Evolutionary conservation across 1,140 invertebrate genomes (phyloP), one percentile per base, ranked within the genome.

Genomic region (Pantala flavescens): DNA sequence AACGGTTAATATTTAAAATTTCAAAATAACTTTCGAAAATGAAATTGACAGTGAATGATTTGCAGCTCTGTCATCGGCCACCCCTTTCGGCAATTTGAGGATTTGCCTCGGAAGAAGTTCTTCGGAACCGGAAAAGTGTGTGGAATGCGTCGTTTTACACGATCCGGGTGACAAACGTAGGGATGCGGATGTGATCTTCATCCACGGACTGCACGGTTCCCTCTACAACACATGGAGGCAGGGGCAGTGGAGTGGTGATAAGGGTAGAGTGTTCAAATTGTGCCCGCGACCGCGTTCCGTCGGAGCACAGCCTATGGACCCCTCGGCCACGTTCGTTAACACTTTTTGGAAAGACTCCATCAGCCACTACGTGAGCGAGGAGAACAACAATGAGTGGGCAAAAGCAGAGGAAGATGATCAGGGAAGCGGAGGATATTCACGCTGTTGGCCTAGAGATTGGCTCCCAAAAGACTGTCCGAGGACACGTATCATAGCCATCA

Each of bases 371-470:
- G 43, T 24, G 72, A 7, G 49, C 49, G 49, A 63, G 49, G 49
- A 16, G 16, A 16, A 16, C 49, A 63, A 16, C 16, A 21, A 21
- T 5, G 49, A 63, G 12, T 3, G 49, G 12, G 23, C 21, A 19
- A 7, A 23, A 43, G 7, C 7, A 23, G 9, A 43, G n/a, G 79
- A 72, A 81, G 80, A 76, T 77, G 81, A 71, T 74, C 80, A 23
- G 23, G 72, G n/a, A 28, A 43, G 49, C 3, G 12, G 49, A 1
- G 49, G 49, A 24, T 81, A 87, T 76, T 89, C 89, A 0, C 80
- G 83, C 10, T 90, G 89, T 77, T 91, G 90, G 89, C 89, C 90
- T 0, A 82, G 84, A 23, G 90, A 91, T 78, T 91, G 89, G 89
- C 79, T 91, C 16, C 87, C 86, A 0, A 78, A 85, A 28, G 90